Percentiles rank a stretch among this genome's conserved stretches.
These are phyloP conservation scores for Caenorhabditis virilis DNA, from an alignment of 2,888 invertebrate genomes.

Conservation along the genomic window DNA sequence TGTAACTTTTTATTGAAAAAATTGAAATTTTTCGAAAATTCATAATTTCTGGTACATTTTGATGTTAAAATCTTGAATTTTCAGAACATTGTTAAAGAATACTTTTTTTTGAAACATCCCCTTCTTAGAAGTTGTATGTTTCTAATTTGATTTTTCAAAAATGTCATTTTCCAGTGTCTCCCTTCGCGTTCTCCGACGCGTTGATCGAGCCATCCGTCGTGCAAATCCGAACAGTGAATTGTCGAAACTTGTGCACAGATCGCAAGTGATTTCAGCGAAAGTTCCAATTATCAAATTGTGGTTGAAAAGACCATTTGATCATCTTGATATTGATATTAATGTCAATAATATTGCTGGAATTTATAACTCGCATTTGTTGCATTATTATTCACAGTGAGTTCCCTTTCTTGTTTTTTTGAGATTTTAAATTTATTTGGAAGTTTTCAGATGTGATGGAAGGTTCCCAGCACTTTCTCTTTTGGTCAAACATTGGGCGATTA, in stretches of 20 bases:
- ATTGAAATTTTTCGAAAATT: background rate
- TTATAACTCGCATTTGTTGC: conserved; percentile 66
- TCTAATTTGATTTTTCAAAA: too few species aligned
- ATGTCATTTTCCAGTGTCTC: background rate
- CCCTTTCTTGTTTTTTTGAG: background rate
- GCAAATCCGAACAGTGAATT: background rate
- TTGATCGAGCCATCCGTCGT: background rate
- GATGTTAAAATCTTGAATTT: too few species aligned
- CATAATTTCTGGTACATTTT: background rate
- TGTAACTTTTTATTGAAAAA: background rate
- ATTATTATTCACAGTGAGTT: conserved; percentile 63
- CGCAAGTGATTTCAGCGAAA: conserved; percentile 8
- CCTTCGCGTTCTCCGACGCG: background rate
- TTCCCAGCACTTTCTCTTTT: conserved; percentile 62
- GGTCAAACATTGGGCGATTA: conserved; percentile 67
- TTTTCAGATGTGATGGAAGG: conserved; percentile 56
- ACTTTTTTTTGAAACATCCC: too few species aligned
- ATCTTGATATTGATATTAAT: conserved; percentile 66
- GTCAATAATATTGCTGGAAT: conserved; percentile 67
- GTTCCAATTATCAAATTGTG: conserved; percentile 61
- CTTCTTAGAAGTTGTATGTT: too few species aligned
- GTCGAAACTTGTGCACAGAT: background rate
- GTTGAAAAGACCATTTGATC: conserved; percentile 39
- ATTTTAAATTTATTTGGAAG: background rate
- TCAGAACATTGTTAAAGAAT: too few species aligned